Evolutionary conservation across 2,113 vertebrate genomes (phyloP).

Genomic region (Mionectes macconnelli): DNA sequence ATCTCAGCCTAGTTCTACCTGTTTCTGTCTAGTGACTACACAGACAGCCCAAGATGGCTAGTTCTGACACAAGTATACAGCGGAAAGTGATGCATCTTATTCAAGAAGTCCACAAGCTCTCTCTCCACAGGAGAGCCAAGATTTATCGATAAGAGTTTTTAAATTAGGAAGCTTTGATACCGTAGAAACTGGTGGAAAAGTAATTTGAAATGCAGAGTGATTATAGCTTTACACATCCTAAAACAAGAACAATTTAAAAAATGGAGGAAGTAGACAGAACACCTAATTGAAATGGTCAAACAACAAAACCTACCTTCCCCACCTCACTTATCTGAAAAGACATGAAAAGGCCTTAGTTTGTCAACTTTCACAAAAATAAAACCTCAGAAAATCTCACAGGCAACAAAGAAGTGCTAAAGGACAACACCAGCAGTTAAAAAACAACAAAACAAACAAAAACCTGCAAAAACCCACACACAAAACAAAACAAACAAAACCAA

Average conservation of each 20-base stretch:
- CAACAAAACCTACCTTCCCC: not conserved
- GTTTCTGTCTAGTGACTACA: not conserved
- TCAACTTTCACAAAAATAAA: not conserved
- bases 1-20: not conserved
- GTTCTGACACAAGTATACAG: not conserved
- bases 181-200: not conserved
- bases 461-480: too few relatives aligned
- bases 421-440: not conserved
- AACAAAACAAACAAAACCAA: not conserved
- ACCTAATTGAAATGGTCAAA: not conserved
- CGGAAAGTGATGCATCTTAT: not conserved
- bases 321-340: not conserved
- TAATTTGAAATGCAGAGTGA: not conserved
- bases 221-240: not conserved
- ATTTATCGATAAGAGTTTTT: not conserved
- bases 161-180: not conserved
- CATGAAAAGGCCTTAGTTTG: not conserved
- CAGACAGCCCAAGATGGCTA: not conserved
- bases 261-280: not conserved
- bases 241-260: not conserved
- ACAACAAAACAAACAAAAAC: not conserved
- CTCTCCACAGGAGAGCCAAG: not conserved
- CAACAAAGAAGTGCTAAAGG: not conserved
- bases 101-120: not conserved
- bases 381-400: not conserved